These are phyloP conservation scores for Merodon equestris DNA, from an alignment of 2,888 invertebrate genomes.

Conservation along the genomic window DNA sequence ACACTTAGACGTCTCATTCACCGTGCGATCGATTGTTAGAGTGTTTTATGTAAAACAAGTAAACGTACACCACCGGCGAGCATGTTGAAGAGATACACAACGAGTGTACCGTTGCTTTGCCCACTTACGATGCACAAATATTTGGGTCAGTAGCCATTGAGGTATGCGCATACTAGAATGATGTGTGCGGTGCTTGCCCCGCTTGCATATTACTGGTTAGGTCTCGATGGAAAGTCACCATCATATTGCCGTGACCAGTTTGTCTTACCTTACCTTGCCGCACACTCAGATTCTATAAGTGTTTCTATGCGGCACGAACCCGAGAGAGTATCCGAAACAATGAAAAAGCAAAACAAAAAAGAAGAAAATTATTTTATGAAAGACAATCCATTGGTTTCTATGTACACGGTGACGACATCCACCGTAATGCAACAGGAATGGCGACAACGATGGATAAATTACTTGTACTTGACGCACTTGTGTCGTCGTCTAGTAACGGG, in stretches of 20 bases:
- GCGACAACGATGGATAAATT: constrained; percentile 40
- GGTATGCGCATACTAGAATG: constrained; percentile 46
- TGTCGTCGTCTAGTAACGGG: too few relatives aligned
- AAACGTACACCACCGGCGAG: constrained; percentile 25
- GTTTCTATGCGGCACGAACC: constrained; percentile 27
- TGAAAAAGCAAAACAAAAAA: too few relatives aligned
- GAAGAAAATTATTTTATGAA: constrained; percentile 43
- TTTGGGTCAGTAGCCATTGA: constrained; percentile 67
- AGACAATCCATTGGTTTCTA: constrained; percentile 36
- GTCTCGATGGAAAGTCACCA: constrained; percentile 27
- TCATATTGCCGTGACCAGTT: constrained; percentile 5
- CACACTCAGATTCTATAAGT: neutral
- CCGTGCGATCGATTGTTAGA: too few relatives aligned
- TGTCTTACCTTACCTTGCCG: neutral
- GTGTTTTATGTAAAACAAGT: neutral
- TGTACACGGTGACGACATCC: constrained; percentile 29
- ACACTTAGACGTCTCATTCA: constrained; percentile 2
- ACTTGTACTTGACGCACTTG: constrained; percentile 56
- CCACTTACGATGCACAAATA: constrained; percentile 67
- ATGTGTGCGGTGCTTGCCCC: constrained; percentile 34
- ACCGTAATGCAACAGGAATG: neutral
- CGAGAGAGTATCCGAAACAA: constrained; percentile 16
- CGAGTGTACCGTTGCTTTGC: constrained; percentile 56
- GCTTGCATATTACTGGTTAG: constrained; percentile 29
- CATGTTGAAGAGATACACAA: constrained; percentile 11